These are phyloP conservation scores for Leucoraja ocellata DNA, from an alignment of 2,797 vertebrate genomes.

Conservation along the genomic window DNA sequence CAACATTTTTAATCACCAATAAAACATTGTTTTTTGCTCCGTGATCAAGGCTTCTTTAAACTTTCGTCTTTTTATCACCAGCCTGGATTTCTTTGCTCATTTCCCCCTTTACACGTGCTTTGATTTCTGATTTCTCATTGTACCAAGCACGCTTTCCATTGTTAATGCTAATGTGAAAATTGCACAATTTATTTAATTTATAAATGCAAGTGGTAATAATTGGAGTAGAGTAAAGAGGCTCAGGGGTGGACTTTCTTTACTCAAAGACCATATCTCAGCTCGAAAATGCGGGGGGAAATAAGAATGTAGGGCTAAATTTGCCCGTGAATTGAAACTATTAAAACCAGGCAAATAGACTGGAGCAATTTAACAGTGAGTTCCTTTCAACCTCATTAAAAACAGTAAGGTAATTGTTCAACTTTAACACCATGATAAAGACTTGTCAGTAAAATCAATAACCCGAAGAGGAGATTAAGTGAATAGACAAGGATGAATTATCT, in stretches of 20 bases:
- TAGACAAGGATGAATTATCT: too few relatives aligned
- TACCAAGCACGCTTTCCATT: too few relatives aligned
- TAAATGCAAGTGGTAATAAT: neutral
- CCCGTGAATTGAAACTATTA: neutral
- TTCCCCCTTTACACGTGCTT: neutral
- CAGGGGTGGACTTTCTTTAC: neutral
- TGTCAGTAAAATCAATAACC: slow-evolving; percentile 13
- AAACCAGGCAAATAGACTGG: neutral
- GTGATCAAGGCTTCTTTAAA: neutral
- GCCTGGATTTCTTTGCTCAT: neutral
- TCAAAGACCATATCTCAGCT: neutral
- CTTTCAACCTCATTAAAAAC: neutral
- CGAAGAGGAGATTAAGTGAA: neutral
- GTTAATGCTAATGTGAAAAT: too few relatives aligned
- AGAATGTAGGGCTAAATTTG: neutral
- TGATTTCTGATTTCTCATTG: neutral
- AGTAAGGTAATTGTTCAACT: slow-evolving; percentile 27
- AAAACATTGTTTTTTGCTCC: neutral
- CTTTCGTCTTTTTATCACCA: neutral
- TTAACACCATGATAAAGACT: neutral
- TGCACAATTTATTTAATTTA: too few relatives aligned
- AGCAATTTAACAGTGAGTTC: neutral
- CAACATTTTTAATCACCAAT: neutral
- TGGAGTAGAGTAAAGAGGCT: neutral
- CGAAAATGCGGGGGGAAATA: neutral